Conservation (phyloP, 1,140 invertebrate species). For the Zeugodacus cucurbitae region DNA sequence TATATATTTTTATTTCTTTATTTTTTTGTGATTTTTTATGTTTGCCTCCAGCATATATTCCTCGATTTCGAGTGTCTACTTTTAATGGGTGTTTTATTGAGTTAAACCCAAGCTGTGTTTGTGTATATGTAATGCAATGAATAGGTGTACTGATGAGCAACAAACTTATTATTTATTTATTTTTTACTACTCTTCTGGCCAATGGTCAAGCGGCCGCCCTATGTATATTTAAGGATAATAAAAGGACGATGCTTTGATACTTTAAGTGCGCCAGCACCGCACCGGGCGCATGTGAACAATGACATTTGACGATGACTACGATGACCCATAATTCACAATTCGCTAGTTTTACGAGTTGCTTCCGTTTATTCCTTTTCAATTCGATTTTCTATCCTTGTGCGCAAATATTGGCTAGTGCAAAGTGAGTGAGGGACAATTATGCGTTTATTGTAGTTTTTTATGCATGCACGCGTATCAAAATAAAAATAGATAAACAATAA, state of each 20-base stretch:
- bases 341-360: slow-evolving; percentile 65
- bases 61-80: background rate
- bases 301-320: slow-evolving; percentile 46
- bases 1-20: too few species aligned
- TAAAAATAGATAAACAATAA: slow-evolving; percentile 36
- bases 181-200: background rate
- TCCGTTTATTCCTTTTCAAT: slow-evolving; percentile 54
- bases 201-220: background rate
- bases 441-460: slow-evolving; percentile 25
- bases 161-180: slow-evolving; percentile 9
- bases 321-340: slow-evolving; percentile 62
- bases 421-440: background rate
- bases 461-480: slow-evolving; percentile 29
- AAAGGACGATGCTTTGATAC: slow-evolving; percentile 11
- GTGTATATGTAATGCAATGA: background rate
- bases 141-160: slow-evolving; percentile 24
- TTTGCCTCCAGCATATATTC: too few species aligned
- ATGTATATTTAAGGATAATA: slow-evolving; percentile 21
- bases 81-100: slow-evolving; percentile 33
- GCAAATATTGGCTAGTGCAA: background rate
- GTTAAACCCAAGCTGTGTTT: background rate
- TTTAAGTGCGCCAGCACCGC: background rate
- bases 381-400: background rate
- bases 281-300: background rate
- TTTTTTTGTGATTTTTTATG: background rate